Evolutionary conservation across 2,797 vertebrate species (phyloP), one percentile per base, ranked within the genome.

Genomic region (Spondyliosoma cantharus): DNA sequence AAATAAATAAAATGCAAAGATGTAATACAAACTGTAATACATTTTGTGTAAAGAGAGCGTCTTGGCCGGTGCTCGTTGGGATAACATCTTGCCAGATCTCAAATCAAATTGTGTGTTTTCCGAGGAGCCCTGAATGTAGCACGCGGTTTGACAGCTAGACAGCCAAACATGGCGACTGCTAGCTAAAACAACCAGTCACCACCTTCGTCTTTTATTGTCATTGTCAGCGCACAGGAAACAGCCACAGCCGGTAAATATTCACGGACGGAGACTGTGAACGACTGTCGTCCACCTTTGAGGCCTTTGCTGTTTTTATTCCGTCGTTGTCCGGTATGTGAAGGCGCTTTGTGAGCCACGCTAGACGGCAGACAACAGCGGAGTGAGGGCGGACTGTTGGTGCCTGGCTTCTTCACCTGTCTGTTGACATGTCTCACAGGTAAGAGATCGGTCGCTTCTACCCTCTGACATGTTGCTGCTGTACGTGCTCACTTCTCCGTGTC

Each of bases 151-250:
- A 91, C 92, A 90, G 85, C 89, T 85, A 73, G 84, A 64, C 73
- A 73, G 74, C 7, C 77, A 69, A 95, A 94, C 87, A 95, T 95
- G 95, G 95, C 94, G 92, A 84, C 86, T 52, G 80, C 45, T 71
- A 62, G 80, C 76, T 86, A 82, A 81, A 24, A 29, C 69, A 6
- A n/a, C 61, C 62, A 25, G 53, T 17, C 64, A 42, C 25, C 61
- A 56, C 56, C 71, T 43, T 42, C 57, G 57, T 52, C 57, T 49
- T 56, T 75, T 64, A 32, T 57, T 45, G 3, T 24, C n/a, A 56
- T 49, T 66, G 80, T 80, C 82, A 86, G 74, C 72, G 57, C 66
- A 46, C 67, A 69, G 37, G 54, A 73, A 71, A 14, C 42, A 64
- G 63, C 13, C 71, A 3, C 22, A 3, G 1, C 11, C 20, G 12